Evolutionary conservation across 2,113 vertebrate genomes (phyloP).

Genomic region (Eulemur rufifrons): DNA sequence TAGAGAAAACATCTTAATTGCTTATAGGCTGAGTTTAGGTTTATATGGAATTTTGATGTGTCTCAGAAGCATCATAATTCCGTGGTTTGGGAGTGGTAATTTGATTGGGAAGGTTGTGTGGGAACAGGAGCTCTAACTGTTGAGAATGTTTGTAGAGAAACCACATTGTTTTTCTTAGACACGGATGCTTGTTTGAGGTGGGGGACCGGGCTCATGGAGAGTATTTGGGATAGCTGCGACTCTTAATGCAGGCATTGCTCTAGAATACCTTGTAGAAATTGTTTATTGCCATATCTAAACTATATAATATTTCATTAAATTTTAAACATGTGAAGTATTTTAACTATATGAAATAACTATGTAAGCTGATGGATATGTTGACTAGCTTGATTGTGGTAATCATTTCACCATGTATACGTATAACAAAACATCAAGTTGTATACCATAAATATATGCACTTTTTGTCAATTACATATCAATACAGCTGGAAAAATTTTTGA

Average conservation of each 20-base stretch:
- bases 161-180: background rate
- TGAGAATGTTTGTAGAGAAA: background rate
- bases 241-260: background rate
- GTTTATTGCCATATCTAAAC: background rate
- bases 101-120: background rate
- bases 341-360: background rate
- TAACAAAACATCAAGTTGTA: background rate
- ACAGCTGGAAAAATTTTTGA: background rate
- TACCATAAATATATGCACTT: background rate
- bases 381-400: constrained; percentile 1
- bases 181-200: background rate
- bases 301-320: background rate
- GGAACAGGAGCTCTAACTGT: background rate
- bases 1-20: background rate
- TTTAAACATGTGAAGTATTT: constrained; percentile 39
- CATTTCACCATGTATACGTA: background rate
- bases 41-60: background rate
- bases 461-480: background rate
- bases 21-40: background rate
- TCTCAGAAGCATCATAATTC: background rate
- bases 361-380: background rate
- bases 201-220: background rate
- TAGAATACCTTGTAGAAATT: background rate
- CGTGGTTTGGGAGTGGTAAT: background rate
- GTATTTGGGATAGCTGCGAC: background rate